phyloP scores from a whole-genome alignment of 2,797 vertebrate genomes.

The Pygocentrus nattereri region DNA sequence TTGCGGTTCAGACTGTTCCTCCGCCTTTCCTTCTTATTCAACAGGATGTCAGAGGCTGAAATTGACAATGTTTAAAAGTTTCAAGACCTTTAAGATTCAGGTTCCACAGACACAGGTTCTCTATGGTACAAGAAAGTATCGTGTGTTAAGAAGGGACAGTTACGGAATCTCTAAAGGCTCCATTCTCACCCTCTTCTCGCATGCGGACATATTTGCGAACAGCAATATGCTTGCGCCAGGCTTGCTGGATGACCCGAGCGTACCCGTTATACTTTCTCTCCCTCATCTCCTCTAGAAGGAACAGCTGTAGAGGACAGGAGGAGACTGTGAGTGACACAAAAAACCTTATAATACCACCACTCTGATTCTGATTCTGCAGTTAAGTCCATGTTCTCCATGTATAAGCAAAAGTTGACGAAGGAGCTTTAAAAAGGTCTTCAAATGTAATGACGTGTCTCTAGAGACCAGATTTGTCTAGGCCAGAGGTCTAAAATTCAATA shows the following conservation, averaged over 20 bases:
- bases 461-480: no score
- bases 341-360: background rate
- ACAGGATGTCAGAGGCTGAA: conserved; percentile 83
- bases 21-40: conserved; percentile 86
- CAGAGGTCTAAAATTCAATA: no score
- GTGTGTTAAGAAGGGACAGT: background rate
- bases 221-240: conserved; percentile 86
- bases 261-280: conserved; percentile 86
- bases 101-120: background rate
- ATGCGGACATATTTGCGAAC: conserved; percentile 86
- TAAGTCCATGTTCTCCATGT: no score
- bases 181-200: conserved; percentile 83
- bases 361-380: no score
- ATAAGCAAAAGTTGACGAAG: no score
- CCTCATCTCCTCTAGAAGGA: conserved; percentile 87
- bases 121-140: background rate
- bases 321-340: background rate
- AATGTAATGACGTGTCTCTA: no score
- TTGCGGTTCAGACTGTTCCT: conserved; percentile 88
- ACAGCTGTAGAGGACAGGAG: conserved; percentile 73
- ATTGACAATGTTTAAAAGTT: background rate
- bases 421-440: no score
- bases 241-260: conserved; percentile 86
- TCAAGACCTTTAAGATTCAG: background rate
- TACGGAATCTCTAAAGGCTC: background rate